Evolutionary conservation across 2,797 vertebrate genomes (phyloP).

Genomic region (Xyrichtys novacula): DNA sequence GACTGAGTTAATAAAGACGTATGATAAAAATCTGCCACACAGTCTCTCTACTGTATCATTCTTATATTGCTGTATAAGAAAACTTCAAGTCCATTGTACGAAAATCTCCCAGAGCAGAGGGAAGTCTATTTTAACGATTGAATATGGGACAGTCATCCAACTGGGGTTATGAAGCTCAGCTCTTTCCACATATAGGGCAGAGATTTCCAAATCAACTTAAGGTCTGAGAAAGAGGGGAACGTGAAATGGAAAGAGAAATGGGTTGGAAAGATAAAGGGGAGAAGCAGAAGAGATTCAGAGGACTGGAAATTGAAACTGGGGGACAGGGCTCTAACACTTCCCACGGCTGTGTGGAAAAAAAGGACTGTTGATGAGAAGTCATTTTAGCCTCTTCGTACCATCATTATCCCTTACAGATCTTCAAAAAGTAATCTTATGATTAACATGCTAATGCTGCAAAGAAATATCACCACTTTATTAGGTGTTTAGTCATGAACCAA

Average conservation of each 20-base stretch:
- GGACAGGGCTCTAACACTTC: neutral
- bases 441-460: too few relatives aligned
- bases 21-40: slow-evolving; percentile 5
- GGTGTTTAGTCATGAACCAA: too few relatives aligned
- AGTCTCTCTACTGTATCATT: slow-evolving; percentile 1
- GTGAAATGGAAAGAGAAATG: neutral
- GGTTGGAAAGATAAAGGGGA: neutral
- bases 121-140: slow-evolving; percentile 13
- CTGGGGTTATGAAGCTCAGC: slow-evolving; percentile 1
- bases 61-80: neutral
- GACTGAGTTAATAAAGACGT: neutral
- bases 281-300: slow-evolving; percentile 8
- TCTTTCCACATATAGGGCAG: slow-evolving; percentile 1
- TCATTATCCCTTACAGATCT: neutral
- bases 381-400: neutral
- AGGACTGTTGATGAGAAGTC: neutral
- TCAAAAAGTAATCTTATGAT: neutral
- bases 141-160: slow-evolving; percentile 1
- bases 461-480: too few relatives aligned
- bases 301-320: neutral
- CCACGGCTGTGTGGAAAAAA: neutral
- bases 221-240: neutral
- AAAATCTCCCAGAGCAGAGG: neutral
- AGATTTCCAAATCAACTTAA: slow-evolving; percentile 11
- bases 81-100: slow-evolving; percentile 4